Evolutionary conservation across 2,797 vertebrate species (phyloP), one percentile per base, ranked within the genome.

Genomic region (Brotogeris chrysoptera): DNA sequence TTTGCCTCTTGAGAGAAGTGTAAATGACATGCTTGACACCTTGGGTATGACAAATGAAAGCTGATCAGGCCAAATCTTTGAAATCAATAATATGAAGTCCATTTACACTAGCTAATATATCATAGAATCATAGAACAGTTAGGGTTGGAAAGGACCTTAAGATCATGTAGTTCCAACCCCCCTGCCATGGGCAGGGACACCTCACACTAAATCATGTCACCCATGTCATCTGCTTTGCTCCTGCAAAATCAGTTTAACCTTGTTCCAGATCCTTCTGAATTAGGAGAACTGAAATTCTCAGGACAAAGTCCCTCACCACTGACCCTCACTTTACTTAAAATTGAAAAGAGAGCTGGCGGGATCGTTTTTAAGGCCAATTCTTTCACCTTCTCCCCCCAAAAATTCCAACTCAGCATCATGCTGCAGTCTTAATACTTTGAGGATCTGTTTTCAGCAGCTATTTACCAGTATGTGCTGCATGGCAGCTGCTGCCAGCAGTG

Each of bases 341-440:
- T 1, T 43, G 12, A 88, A 88, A 70, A 25, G 13, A 77, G 19
- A 52, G 24, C 27, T 71, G 36, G 12, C 19, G 81, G 38, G 23
- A 77, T 57, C 25, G 34, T 66, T 81, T 73, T 73, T 52, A 86
- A 88, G 32, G 74, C 16, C 71, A 52, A 55, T 49, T 53, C 15
- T 90, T 79, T 32, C 38, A 61, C 15, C 6, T 25, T 20, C 49
- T 32, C 5, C 2, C 17, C 11, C 0, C 0, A 1, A 24, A 19
- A 43, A 76, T 50, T 92, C 49, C 49, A 87, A 19, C 38, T 85
- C 20, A 7, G 68, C 28, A 77, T 77, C 46, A 65, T 20, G 41
- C 38, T 53, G 32, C 9, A 11, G 21, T 32, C 34, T 9, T n/a
- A 53, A 2, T 27, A 72, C 27, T 88, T 30, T 49, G 23, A 90